Base-by-base conservation (phyloP, 1,140 invertebrate species). In the Atta texana region DNA sequence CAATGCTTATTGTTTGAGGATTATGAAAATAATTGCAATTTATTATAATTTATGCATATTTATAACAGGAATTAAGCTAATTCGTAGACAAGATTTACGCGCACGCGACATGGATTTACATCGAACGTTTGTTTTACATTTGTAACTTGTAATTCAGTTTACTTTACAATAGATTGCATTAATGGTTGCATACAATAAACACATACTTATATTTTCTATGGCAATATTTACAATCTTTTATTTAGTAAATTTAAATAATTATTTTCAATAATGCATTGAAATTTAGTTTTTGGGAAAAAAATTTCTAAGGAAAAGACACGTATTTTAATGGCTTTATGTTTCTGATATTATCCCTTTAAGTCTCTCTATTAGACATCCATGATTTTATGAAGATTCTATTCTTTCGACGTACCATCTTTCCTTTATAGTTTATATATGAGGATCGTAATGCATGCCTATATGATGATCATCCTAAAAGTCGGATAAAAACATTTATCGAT, bases 401-500 rank as follows among this genome's bases (percentile, higher is more conserved):
- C 39, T 63, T 63, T 28, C 7, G 61, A 61, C n/a, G 16, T 28
- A 61, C 14, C 12, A 21, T 0, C 21, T 39, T 34, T 53, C 18
- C 12, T 55, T 14, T 61, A 49, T 18, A 53, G 49, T 84, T 44
- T 44, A 44, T 75, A 75, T 8, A 74, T n/a, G 39, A 34, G 28
- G 28, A 24, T 53, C 24, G 49, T 57, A 61, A 84, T 84, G 24
- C 53, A 28, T 53, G n/a, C 34, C 44, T 51, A 80, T 76, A 81
- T 89, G 72, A 89, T 24, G 89, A 87, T 89, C 85, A 74, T 61
- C 44, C 78, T 78, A 87, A 87, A 90, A 89, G 72, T 87, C 88
- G 72, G 85, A 89, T 72, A 86, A 82, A 82, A 87, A 87, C 81
- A 78, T 87, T 89, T 89, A 87, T 90, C 85, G 86, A 89, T 89